Evolutionary conservation across 2,113 vertebrate genomes (phyloP).

Genomic region (Platycercus adscitus): DNA sequence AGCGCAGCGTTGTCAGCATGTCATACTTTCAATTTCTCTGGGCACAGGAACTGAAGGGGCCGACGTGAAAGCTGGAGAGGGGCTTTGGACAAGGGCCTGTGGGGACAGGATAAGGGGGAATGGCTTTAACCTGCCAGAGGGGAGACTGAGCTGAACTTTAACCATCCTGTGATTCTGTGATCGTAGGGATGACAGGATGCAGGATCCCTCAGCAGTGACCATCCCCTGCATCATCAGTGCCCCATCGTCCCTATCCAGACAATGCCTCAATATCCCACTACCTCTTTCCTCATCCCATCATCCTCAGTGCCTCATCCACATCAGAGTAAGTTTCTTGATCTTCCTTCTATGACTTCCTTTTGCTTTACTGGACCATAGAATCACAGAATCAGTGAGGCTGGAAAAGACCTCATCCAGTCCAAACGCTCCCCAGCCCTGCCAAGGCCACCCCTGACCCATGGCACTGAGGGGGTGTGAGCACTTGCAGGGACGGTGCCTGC

Average conservation of each 20-base stretch:
- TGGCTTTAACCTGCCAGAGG: background rate
- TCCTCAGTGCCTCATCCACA: background rate
- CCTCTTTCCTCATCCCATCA: background rate
- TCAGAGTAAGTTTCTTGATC: background rate
- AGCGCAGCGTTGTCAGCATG: background rate
- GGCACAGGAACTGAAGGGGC: background rate
- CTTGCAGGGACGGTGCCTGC: background rate
- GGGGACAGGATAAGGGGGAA: background rate
- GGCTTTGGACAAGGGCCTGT: background rate
- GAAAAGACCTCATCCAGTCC: background rate
- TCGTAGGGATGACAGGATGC: accelerated
- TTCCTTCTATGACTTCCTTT: background rate
- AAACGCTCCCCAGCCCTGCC: background rate
- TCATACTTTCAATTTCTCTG: background rate
- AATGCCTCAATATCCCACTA: background rate
- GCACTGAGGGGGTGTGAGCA: background rate
- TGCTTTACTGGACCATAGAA: background rate
- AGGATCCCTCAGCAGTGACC: background rate
- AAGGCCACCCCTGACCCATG: background rate
- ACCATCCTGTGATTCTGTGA: background rate
- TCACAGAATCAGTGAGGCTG: background rate
- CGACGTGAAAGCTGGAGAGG: background rate
- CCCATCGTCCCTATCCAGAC: accelerated
- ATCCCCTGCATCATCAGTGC: background rate
- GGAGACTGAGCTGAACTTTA: background rate